A percentile compares a stretch with the other conserved stretches of the same genome.
Evolutionary conservation across 2,113 vertebrate species (phyloP).

Genomic region (Syngnathus scovelli): DNA sequence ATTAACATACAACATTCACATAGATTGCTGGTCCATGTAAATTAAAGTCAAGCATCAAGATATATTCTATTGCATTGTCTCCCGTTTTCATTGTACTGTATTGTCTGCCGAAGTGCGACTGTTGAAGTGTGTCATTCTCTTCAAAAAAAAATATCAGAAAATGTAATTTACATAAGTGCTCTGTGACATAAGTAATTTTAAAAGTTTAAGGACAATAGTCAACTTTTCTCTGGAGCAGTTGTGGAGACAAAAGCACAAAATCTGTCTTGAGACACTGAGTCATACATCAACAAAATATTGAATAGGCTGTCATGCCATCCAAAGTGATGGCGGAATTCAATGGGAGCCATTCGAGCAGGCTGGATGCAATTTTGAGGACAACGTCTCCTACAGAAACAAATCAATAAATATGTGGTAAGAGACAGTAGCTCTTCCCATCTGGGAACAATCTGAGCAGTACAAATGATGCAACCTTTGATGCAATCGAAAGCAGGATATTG

Average conservation of each 20-base stretch:
- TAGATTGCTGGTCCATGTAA: constrained; percentile 13
- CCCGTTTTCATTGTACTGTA: too few relatives aligned
- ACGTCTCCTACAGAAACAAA: constrained; percentile 15
- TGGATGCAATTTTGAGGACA: constrained; percentile 10
- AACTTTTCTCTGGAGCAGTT: neutral
- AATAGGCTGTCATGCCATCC: constrained; percentile 31
- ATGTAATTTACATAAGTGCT: too few relatives aligned
- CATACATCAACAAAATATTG: constrained; percentile 30
- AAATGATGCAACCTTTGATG: neutral
- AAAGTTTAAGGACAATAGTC: neutral
- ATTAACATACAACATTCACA: neutral
- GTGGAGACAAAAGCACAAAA: neutral
- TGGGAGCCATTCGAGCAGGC: constrained; percentile 22
- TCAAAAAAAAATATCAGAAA: too few relatives aligned
- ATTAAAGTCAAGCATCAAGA: constrained; percentile 6
- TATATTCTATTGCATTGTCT: too few relatives aligned
- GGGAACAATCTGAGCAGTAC: constrained; percentile 9
- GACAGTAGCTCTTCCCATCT: constrained; percentile 9
- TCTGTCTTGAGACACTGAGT: constrained; percentile 27
- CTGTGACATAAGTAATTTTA: too few relatives aligned
- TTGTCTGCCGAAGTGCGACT: too few relatives aligned
- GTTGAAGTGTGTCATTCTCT: too few relatives aligned
- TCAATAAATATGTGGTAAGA: constrained; percentile 24
- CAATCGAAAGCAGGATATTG: neutral
- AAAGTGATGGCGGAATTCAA: constrained; percentile 36